These are phyloP conservation scores for Etia nguti DNA, from an alignment of 2,113 vertebrate genomes.

Conservation along the genomic window DNA sequence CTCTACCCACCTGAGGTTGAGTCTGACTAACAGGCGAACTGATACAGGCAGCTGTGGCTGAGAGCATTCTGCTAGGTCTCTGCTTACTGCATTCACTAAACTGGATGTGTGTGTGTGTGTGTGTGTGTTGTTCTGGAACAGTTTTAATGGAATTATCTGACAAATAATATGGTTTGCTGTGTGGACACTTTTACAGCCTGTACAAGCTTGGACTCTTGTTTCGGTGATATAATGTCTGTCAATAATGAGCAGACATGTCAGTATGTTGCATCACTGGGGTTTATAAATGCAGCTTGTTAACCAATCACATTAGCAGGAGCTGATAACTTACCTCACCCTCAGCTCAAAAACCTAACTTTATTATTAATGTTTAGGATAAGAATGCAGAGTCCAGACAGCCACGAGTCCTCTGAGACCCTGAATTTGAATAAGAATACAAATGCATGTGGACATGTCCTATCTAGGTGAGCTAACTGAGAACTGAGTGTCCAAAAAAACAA, in stretches of 20 bases:
- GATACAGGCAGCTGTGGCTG: neutral
- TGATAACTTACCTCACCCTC: neutral
- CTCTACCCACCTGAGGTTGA: neutral
- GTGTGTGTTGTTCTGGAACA: neutral
- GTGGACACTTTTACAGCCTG: neutral
- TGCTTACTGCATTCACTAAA: neutral
- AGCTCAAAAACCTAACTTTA: too few relatives aligned
- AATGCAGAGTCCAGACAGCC: neutral
- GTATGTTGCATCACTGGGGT: neutral
- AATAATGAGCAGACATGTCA: neutral
- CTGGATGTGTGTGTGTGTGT: neutral
- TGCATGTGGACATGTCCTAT: neutral
- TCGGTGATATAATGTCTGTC: neutral
- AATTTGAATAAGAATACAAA: neutral
- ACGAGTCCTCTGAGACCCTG: neutral
- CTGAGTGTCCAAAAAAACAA: neutral
- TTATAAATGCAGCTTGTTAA: neutral
- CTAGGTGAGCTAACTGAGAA: neutral
- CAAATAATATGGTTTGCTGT: neutral
- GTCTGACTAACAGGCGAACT: neutral
- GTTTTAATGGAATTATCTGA: neutral
- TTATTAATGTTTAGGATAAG: too few relatives aligned
- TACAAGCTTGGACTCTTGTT: neutral
- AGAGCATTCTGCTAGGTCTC: neutral
- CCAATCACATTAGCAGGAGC: neutral